Percentiles rank a stretch among this genome's conserved stretches.
phyloP scores from a whole-genome alignment of 2,113 vertebrate species.

The Bombycilla garrulus region DNA sequence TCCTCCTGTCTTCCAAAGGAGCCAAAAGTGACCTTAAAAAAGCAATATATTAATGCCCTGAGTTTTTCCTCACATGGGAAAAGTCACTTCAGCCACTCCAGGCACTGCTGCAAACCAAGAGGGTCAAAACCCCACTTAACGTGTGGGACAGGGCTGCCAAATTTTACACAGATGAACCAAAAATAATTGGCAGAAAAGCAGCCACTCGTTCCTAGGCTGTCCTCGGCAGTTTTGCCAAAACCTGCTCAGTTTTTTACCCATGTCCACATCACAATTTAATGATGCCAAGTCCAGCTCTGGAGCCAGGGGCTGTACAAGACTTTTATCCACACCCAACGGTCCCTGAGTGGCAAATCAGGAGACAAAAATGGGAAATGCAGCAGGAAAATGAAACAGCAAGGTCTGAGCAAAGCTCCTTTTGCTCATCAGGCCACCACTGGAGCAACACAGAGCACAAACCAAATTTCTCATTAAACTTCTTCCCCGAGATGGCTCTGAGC shows the following conservation, averaged over 20 bases:
- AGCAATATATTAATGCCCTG: neutral
- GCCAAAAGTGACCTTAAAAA: neutral
- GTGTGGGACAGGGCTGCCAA: neutral
- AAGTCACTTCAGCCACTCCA: neutral
- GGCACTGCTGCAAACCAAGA: neutral
- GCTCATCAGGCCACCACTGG: neutral
- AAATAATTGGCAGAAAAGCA: neutral
- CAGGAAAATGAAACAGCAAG: neutral
- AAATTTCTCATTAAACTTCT: neutral
- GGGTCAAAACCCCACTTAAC: neutral
- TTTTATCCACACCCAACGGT: rapidly evolving
- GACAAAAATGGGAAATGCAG: neutral
- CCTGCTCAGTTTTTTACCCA: rapidly evolving
- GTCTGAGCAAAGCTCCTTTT: neutral
- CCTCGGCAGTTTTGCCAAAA: neutral
- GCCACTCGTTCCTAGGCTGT: neutral
- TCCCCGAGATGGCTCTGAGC: neutral
- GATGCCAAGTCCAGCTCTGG: neutral
- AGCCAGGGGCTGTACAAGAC: rapidly evolving
- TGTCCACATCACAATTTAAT: rapidly evolving
- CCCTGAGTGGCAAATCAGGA: neutral
- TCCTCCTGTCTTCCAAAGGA: neutral
- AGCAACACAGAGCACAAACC: neutral
- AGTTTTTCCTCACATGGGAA: neutral
- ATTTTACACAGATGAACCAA: neutral